Evolutionary conservation across 2,888 invertebrate species (phyloP).

Genomic region (Cinara cedri): DNA sequence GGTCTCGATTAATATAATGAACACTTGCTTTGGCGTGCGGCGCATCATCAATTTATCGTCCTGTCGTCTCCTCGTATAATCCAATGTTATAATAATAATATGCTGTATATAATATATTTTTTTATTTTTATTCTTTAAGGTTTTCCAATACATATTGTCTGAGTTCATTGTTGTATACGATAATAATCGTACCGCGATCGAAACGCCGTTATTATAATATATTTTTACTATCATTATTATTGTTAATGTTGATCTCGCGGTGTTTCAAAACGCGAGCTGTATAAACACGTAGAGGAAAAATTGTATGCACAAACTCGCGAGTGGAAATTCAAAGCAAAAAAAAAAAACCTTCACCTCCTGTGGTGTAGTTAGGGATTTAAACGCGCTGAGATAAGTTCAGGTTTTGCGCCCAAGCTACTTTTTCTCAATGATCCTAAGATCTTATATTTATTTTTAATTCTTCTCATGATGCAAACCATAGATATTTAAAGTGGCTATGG

Average conservation of each 20-base stretch:
- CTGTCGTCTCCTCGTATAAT: constrained; percentile 48
- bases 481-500: too few relatives aligned
- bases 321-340: neutral
- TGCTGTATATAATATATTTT: neutral
- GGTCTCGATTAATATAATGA: constrained; percentile 22
- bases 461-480: too few relatives aligned
- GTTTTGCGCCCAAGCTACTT: too few relatives aligned
- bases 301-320: neutral
- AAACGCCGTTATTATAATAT: constrained; percentile 42
- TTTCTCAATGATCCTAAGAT: too few relatives aligned
- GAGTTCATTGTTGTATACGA: constrained; percentile 46
- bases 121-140: constrained; percentile 9
- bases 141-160: constrained; percentile 48
- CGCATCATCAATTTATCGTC: constrained; percentile 56
- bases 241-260: constrained; percentile 32
- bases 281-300: too few relatives aligned
- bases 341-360: neutral
- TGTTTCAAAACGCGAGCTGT: neutral
- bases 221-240: neutral
- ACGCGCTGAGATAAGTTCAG: too few relatives aligned
- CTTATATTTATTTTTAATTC: too few relatives aligned
- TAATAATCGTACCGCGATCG: constrained; percentile 49
- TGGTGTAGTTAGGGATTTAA: too few relatives aligned
- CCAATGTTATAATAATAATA: constrained; percentile 53
- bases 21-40: constrained; percentile 54